Evolutionary conservation across 35 echinoderm and acorn worm species (phyloP).

Genomic region (Stichopus chloronotus): DNA sequence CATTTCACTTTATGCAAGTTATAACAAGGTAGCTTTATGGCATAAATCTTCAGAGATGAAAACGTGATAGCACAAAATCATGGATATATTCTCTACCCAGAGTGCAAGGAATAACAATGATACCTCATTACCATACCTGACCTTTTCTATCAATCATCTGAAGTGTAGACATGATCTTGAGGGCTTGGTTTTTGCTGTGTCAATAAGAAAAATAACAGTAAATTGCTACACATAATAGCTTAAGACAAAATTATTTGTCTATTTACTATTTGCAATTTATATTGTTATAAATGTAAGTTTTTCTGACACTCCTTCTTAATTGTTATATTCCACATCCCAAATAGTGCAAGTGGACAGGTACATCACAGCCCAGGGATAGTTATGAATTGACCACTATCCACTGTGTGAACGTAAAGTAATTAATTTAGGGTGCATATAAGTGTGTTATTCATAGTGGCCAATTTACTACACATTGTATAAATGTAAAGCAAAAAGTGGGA

Average conservation of each 20-base stretch:
- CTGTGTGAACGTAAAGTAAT: no score
- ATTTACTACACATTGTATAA: neutral
- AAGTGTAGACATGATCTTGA: neutral
- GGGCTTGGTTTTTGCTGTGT: neutral
- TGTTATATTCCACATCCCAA: neutral
- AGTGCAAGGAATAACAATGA: neutral
- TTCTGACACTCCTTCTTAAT: neutral
- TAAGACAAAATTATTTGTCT: neutral
- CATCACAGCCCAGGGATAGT: neutral
- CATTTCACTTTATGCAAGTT: neutral
- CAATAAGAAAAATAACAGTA: neutral
- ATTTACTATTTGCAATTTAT: neutral
- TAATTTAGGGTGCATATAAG: neutral
- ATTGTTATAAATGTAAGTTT: neutral
- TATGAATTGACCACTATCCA: no score
- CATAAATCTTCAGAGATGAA: neutral
- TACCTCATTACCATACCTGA: neutral
- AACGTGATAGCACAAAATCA: neutral
- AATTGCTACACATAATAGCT: neutral
- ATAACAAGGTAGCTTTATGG: neutral
- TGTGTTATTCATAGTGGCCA: neutral
- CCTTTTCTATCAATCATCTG: neutral
- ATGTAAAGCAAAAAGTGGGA: neutral
- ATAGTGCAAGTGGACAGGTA: neutral
- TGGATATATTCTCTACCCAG: neutral